These are phyloP conservation scores for Pocillopora grandis DNA, from an alignment of 92 coral and sea anemone genomes.

Conservation along the genomic window DNA sequence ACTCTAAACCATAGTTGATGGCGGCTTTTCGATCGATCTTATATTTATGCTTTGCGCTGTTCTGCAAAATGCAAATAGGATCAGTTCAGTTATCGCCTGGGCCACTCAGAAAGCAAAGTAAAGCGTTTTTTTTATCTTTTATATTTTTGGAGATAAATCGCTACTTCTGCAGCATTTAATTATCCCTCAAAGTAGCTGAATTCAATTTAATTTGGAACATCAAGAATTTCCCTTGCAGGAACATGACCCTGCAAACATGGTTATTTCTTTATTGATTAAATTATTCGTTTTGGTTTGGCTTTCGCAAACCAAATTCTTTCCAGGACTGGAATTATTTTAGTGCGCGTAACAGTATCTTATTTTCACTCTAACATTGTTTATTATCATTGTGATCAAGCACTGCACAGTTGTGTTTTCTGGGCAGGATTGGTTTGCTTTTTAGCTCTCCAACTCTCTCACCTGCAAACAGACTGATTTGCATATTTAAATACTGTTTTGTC, in stretches of 20 bases:
- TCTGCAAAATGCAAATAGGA: slow-evolving; percentile 16
- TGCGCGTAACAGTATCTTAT: neutral
- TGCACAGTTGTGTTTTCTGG: neutral
- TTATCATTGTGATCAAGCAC: neutral
- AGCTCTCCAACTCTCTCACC: slow-evolving; percentile 18
- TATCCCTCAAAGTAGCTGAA: neutral
- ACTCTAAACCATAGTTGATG: neutral
- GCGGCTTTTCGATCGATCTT: neutral
- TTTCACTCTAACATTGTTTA: no score
- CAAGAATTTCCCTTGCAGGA: neutral
- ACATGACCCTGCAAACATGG: slow-evolving; percentile 2
- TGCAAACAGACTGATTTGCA: slow-evolving; percentile 39
- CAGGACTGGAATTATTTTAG: neutral
- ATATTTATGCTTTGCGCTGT: neutral
- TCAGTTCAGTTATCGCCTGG: slow-evolving; percentile 3
- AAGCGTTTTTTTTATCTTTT: neutral
- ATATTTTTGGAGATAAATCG: neutral
- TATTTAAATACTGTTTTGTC: slow-evolving; percentile 17
- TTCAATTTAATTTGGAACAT: neutral
- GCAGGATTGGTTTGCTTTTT: neutral
- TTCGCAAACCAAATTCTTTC: no score
- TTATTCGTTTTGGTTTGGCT: neutral
- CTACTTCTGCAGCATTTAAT: neutral
- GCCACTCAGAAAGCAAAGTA: neutral
- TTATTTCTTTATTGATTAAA: slow-evolving; percentile 19